Conservation (phyloP, 2,888 invertebrate genomes). For the Xiphydria camelus region DNA sequence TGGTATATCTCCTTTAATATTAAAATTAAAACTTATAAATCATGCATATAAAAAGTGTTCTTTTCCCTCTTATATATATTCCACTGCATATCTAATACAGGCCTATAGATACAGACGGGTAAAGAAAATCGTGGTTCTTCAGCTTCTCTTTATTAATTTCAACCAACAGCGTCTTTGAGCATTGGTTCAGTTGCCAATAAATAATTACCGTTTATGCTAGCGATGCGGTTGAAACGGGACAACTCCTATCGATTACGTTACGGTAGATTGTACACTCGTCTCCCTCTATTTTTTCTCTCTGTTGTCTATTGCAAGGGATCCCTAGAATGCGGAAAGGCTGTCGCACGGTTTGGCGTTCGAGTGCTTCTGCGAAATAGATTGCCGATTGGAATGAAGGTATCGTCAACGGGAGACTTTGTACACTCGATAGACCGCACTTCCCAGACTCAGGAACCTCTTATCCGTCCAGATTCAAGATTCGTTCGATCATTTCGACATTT, state of each 20-base stretch:
- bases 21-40: constrained; percentile 31
- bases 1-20: constrained; percentile 28
- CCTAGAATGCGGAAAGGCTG: no score
- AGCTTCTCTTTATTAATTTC: constrained; percentile 40
- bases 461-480: constrained; percentile 27
- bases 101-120: constrained; percentile 26
- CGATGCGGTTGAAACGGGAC: constrained; percentile 19
- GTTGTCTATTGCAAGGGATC: constrained; percentile 8
- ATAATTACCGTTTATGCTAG: constrained; percentile 22
- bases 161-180: constrained; percentile 44
- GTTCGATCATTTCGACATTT: constrained; percentile 14
- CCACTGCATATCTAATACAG: constrained; percentile 22
- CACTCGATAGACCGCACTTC: constrained; percentile 9
- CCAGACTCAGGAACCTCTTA: constrained; percentile 26
- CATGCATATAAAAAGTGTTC: constrained; percentile 39
- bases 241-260: constrained; percentile 6
- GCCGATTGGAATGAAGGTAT: no score
- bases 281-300: not conserved
- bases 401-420: no score
- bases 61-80: constrained; percentile 28
- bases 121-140: constrained; percentile 29
- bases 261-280: not conserved
- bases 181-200: constrained; percentile 42
- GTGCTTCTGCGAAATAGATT: no score
- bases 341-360: no score